Base-by-base conservation (phyloP, 2,888 invertebrate species). In the Heteromurus nitidus region DNA sequence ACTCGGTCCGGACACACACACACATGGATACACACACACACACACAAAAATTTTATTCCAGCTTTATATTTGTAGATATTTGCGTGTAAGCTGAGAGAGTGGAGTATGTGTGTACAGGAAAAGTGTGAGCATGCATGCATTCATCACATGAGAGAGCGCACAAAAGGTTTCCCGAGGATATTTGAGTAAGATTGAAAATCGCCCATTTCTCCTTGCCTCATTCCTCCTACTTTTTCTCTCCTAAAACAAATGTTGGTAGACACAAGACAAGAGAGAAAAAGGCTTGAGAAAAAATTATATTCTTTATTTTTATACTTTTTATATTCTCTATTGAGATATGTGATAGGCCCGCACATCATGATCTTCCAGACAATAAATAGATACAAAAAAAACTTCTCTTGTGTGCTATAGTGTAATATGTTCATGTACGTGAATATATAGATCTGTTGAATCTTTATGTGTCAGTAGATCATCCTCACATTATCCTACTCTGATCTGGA, bases 381-480 rank as follows among this genome's bases (percentile, higher is more conserved):
- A n/a, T n/a, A n/a, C n/a, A n/a, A n/a, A n/a, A n/a, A n/a, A n/a
- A n/a, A n/a, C n/a, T n/a, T n/a, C n/a, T n/a, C n/a, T n/a, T n/a
- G n/a, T n/a, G n/a, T n/a, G n/a, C n/a, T n/a, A n/a, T n/a, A n/a
- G n/a, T n/a, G n/a, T n/a, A n/a, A n/a, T n/a, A n/a, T n/a, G n/a
- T n/a, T n/a, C n/a, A n/a, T n/a, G n/a, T 42, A 42, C 36, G 62
- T 20, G 62, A 18, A 31, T 70, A 58, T 70, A 53, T 70, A 50
- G 36, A 77, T 69, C 70, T 70, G 69, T 55, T 79, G 55, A 79
- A 70, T 79, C 55, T 70, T 62, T 64, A 72, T 79, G 79, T 79
- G 79, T 79, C 72, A 79, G 65, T 72, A 58, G 70, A 79, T 72
- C 79, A 79, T 79, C 72, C 72, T 65, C 53, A 64, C 72, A 79